These are phyloP conservation scores for Pseudorasbora parva DNA, from an alignment of 2,113 vertebrate genomes.

Conservation along the genomic window DNA sequence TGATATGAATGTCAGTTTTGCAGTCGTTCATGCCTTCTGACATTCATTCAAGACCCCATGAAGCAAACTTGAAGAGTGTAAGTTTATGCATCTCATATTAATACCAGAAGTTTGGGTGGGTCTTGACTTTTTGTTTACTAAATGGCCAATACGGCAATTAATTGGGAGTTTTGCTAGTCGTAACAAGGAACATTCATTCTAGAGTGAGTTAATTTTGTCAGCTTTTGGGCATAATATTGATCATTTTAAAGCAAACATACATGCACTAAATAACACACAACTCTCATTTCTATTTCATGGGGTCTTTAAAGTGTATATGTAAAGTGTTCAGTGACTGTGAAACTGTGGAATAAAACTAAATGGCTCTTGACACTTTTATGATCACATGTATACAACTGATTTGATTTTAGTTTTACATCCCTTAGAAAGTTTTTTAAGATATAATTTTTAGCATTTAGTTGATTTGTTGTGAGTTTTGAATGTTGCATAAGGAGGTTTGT, in stretches of 20 bases:
- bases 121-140: neutral
- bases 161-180: neutral
- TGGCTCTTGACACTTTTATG: neutral
- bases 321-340: neutral
- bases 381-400: neutral
- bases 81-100: neutral
- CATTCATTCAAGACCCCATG: conserved; percentile 15
- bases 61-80: neutral
- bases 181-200: neutral
- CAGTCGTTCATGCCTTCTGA: neutral
- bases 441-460: neutral
- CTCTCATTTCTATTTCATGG: neutral
- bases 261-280: neutral
- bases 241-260: neutral
- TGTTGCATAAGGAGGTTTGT: neutral
- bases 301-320: conserved; percentile 5
- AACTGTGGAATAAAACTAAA: neutral
- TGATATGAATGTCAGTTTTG: conserved; percentile 9
- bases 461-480: neutral
- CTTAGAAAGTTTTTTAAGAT: neutral
- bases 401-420: neutral
- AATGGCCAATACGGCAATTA: neutral
- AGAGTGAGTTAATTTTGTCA: neutral
- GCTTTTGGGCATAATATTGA: neutral
- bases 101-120: neutral